Evolutionary conservation across 2,113 vertebrate species (phyloP).

Genomic region (Toxotes jaculatrix): DNA sequence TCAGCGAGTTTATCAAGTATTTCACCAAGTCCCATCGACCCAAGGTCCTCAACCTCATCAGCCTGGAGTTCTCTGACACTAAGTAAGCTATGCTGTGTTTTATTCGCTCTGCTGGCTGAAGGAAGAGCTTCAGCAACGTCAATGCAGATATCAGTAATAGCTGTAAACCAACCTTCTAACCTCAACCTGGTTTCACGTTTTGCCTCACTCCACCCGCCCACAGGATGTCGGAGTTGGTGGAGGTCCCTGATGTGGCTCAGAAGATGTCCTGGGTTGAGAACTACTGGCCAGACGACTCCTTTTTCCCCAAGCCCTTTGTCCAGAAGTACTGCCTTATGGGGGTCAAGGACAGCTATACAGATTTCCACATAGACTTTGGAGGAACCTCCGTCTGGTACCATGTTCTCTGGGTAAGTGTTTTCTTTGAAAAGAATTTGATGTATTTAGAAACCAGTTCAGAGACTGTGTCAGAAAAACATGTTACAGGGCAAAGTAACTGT

Average conservation of each 20-base stretch:
- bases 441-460: not conserved
- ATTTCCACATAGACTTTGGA: conserved; percentile 99
- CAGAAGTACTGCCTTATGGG: conserved; percentile 99
- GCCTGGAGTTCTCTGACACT: conserved; percentile 98
- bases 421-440: not conserved
- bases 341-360: conserved; percentile 97
- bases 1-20: conserved; percentile 96
- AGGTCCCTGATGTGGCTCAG: conserved; percentile 95
- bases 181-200: not conserved
- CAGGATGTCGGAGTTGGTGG: conserved; percentile 98
- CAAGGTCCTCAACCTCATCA: conserved; percentile 99
- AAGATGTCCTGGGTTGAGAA: conserved; percentile 99
- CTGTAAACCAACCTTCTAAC: not conserved
- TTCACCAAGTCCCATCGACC: conserved; percentile 92
- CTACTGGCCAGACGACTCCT: conserved; percentile 98
- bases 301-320: conserved; percentile 98
- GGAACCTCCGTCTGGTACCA: conserved; percentile 99
- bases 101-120: not conserved
- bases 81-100: conserved; percentile 86
- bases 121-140: not conserved
- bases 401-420: conserved; percentile 93
- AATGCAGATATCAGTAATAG: not conserved
- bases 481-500: not conserved
- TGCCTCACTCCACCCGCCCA: not conserved
- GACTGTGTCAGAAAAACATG: not conserved